Evolutionary conservation across 1,140 invertebrate species (phyloP), one percentile per base, ranked within the genome.

Genomic region (Panulirus ornatus): DNA sequence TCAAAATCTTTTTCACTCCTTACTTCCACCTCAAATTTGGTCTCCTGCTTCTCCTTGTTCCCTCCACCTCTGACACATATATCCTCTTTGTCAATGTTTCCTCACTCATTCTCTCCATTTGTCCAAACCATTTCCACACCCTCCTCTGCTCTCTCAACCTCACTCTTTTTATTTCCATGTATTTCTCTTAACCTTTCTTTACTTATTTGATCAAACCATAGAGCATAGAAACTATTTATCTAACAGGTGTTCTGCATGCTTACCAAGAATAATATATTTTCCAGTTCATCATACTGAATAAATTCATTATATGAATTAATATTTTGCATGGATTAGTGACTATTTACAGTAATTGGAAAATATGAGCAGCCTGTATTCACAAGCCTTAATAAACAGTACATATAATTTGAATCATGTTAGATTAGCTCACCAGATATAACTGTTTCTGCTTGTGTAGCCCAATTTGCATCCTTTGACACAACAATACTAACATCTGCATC

Each of bases 401-500:
- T 42, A 8, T 36, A 16, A 66, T 30, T 36, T 40, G 54, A 34
- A 27, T 1, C n/a, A 36, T 54, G 27, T 22, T 1, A 38, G 5
- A 30, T 40, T 19, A 38, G 11, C 84, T 70, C 47, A 91, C 90
- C 90, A 34, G 78, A 75, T 27, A 92, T 79, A 16, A 92, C 91
- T 36, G 70, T 22, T 19, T 47, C 47, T 94, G 96, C 96, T 94
- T 99, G 99, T 54, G 97, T 95, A 34, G 95, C 94, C 96, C 97
- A 97, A 66, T 95, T 95, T 30, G 95, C 95, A 66, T 96, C 95
- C 47, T 95, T 94, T 81, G 97, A 96, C 2, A 99, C 97, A 70
- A 98, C 94, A 84, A 99, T 96, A 94, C 98, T 99, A 6, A 96
- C 95, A 95, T 99, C 97, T 42, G 99, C 99, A 89, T 96, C 95